These are phyloP conservation scores for Gephyroberyx darwinii DNA, from an alignment of 2,797 vertebrate genomes.

Conservation along the genomic window DNA sequence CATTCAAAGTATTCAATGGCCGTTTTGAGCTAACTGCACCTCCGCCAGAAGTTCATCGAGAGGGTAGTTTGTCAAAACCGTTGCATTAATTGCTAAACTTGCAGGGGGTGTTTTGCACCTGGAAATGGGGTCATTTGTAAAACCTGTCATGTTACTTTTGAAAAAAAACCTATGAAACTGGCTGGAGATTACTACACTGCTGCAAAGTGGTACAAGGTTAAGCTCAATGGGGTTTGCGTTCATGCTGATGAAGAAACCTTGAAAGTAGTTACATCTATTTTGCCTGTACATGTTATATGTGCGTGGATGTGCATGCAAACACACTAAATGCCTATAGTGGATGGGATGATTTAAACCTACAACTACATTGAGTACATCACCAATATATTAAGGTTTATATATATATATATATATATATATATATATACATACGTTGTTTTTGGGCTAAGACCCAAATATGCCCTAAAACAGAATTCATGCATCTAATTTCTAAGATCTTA, in stretches of 20 bases:
- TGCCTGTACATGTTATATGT: neutral
- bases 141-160: conserved; percentile 42
- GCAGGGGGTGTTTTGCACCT: conserved; percentile 57
- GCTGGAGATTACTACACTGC: conserved; percentile 27
- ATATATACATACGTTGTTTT: neutral
- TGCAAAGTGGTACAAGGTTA: conserved; percentile 17
- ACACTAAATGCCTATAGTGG: no score
- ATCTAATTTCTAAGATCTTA: conserved; percentile 45
- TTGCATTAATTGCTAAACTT: conserved; percentile 62
- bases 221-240: neutral
- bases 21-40: conserved; percentile 13
- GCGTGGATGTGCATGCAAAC: no score
- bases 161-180: conserved; percentile 12
- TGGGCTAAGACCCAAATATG: conserved; percentile 39
- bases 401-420: no score
- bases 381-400: neutral
- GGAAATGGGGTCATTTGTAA: conserved; percentile 64
- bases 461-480: conserved; percentile 37
- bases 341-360: neutral
- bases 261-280: neutral
- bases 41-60: conserved; percentile 38
- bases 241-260: neutral
- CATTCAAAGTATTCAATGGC: conserved; percentile 18
- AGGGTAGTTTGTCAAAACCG: conserved; percentile 60
- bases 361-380: neutral